Conservation (phyloP, 1,140 invertebrate species). For the Sycophaga agraensis region DNA sequence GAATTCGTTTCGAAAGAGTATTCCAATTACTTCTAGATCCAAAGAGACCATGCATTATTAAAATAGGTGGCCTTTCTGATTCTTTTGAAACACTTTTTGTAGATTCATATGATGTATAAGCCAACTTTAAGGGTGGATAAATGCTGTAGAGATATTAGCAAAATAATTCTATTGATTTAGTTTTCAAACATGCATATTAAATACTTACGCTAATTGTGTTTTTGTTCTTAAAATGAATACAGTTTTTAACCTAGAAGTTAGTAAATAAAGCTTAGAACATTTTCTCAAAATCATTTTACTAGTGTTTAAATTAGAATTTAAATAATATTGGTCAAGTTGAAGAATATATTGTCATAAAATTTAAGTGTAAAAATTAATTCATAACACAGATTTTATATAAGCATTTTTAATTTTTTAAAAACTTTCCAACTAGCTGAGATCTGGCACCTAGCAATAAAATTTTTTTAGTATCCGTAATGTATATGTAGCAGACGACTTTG, state of each 20-base stretch:
- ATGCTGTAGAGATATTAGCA: constrained; percentile 11
- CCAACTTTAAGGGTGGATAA: constrained; percentile 57
- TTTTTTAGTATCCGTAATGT: background rate
- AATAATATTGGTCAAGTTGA: background rate
- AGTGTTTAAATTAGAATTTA: background rate
- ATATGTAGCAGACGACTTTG: constrained; percentile 12
- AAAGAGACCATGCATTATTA: constrained; percentile 84
- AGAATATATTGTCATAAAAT: background rate
- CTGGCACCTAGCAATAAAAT: too few species aligned
- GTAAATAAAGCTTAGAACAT: constrained; percentile 3
- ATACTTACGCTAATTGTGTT: constrained; percentile 13
- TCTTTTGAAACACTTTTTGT: constrained; percentile 38
- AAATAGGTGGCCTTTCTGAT: constrained; percentile 60
- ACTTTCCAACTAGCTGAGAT: too few species aligned
- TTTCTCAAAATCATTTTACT: constrained; percentile 22
- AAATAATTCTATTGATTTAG: background rate
- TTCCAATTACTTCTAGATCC: constrained; percentile 87
- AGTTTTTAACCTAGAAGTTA: constrained; percentile 25
- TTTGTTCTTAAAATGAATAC: constrained; percentile 1
- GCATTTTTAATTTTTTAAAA: constrained; percentile 7
- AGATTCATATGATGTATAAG: constrained; percentile 62
- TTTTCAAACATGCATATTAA: background rate
- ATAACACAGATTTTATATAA: background rate
- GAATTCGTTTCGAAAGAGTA: constrained; percentile 72
- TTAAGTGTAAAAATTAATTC: background rate